Percentiles rank a stretch among this genome's conserved stretches.
Conservation (phyloP, 2,888 invertebrate species). For the Hypomecis punctinalis region DNA sequence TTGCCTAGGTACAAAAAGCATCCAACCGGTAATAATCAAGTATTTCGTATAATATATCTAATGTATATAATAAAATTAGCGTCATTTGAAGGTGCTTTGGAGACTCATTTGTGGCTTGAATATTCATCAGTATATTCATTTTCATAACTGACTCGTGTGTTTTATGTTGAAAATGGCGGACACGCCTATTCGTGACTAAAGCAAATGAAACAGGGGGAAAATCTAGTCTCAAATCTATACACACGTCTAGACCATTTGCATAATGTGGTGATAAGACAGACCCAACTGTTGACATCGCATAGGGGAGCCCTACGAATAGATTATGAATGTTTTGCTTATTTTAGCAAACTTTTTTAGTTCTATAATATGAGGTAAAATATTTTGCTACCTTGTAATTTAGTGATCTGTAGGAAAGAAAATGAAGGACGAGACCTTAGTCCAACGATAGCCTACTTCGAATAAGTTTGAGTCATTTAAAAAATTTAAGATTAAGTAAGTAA, state of each 20-base stretch:
- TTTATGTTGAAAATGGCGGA: slow-evolving; percentile 1
- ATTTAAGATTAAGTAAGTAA: too few species aligned
- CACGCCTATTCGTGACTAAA: slow-evolving; percentile 7
- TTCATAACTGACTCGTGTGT: slow-evolving; percentile 13
- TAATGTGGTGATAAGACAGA: slow-evolving; percentile 10
- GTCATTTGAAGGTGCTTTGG: slow-evolving; percentile 3
- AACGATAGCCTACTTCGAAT: too few species aligned
- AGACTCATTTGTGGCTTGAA: background rate
- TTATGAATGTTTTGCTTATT: slow-evolving; percentile 5
- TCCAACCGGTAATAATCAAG: too few species aligned
- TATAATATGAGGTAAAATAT: background rate
- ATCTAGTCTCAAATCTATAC: slow-evolving; percentile 5
- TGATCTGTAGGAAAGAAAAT: too few species aligned
- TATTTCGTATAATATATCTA: background rate
- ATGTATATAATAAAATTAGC: background rate
- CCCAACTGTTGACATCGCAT: background rate
- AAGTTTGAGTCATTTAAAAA: too few species aligned
- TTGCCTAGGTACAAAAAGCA: too few species aligned
- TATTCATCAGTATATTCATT: slow-evolving; percentile 9
- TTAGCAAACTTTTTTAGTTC: background rate
- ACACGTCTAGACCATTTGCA: slow-evolving; percentile 30
- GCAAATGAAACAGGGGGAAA: slow-evolving; percentile 3
- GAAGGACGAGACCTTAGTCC: too few species aligned
- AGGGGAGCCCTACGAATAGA: slow-evolving; percentile 7
- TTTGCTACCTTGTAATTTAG: too few species aligned